Conservation (phyloP, 2,888 invertebrate genomes). For the Sminthurides aquaticus region DNA sequence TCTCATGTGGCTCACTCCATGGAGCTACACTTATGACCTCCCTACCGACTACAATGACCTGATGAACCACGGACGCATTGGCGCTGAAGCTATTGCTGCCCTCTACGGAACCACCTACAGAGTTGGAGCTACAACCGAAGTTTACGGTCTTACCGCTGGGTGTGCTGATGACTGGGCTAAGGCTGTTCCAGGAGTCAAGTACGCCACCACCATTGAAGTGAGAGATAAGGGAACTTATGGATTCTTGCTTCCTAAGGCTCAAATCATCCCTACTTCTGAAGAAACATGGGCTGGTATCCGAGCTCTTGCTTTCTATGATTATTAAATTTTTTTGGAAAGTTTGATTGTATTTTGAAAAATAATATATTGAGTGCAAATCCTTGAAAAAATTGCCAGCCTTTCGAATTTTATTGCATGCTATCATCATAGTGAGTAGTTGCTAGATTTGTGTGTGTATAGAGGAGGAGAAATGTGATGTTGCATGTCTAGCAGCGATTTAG, state of each 20-base stretch:
- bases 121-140: conserved; percentile 49
- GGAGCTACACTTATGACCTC: conserved; percentile 50
- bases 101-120: conserved; percentile 59
- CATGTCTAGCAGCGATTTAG: too few species aligned
- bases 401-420: too few species aligned
- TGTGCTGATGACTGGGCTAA: conserved; percentile 44
- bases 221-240: conserved; percentile 67
- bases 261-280: conserved; percentile 64
- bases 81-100: conserved; percentile 56
- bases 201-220: conserved; percentile 59
- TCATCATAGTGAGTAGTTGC: too few species aligned
- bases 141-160: conserved; percentile 36
- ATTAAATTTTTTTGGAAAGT: too few species aligned
- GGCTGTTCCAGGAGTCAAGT: conserved; percentile 32
- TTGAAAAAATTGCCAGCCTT: too few species aligned
- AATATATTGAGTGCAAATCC: too few species aligned
- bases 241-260: conserved; percentile 66
- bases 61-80: conserved; percentile 54
- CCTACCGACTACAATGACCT: conserved; percentile 52
- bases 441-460: too few species aligned
- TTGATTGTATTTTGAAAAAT: too few species aligned
- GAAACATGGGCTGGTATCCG: conserved; percentile 54
- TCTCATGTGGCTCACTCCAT: conserved; percentile 56
- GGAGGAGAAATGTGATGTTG: too few species aligned
- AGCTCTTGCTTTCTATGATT: conserved; percentile 6